Conservation (phyloP, 2,113 vertebrate genomes). For the Cichladusa arquata region DNA sequence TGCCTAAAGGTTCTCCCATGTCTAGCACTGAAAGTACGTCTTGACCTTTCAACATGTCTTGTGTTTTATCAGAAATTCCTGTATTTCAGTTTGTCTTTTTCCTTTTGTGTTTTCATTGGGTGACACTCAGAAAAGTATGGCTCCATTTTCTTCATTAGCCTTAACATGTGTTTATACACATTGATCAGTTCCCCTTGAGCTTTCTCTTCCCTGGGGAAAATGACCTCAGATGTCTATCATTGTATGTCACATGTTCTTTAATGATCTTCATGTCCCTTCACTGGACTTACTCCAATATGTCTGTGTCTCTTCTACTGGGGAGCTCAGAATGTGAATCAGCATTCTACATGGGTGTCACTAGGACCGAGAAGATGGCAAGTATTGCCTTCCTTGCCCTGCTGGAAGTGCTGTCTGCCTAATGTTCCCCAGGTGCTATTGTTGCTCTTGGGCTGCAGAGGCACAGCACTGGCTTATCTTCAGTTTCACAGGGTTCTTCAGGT, state of each 20-base stretch:
- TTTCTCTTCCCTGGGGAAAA: neutral
- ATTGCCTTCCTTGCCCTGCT: neutral
- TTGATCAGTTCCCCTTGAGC: neutral
- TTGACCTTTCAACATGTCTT: neutral
- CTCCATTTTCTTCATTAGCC: neutral
- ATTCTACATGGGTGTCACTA: neutral
- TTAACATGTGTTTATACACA: neutral
- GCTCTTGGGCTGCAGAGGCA: neutral
- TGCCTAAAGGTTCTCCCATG: neutral
- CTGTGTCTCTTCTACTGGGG: neutral
- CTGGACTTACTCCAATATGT: neutral
- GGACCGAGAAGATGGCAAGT: neutral
- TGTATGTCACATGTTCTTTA: neutral
- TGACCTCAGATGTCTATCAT: neutral
- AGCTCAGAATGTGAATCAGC: neutral
- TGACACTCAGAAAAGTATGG: neutral
- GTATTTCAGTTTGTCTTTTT: neutral
- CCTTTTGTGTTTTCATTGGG: neutral
- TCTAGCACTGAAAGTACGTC: neutral
- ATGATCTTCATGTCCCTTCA: neutral
- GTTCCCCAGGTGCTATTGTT: neutral
- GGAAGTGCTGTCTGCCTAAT: neutral
- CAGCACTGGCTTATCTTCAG: neutral
- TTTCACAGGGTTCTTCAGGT: neutral
- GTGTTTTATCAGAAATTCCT: neutral